Evolutionary conservation across 2,113 vertebrate species (phyloP), one percentile per base, ranked within the genome.

Genomic region (Oreochromis aureus): DNA sequence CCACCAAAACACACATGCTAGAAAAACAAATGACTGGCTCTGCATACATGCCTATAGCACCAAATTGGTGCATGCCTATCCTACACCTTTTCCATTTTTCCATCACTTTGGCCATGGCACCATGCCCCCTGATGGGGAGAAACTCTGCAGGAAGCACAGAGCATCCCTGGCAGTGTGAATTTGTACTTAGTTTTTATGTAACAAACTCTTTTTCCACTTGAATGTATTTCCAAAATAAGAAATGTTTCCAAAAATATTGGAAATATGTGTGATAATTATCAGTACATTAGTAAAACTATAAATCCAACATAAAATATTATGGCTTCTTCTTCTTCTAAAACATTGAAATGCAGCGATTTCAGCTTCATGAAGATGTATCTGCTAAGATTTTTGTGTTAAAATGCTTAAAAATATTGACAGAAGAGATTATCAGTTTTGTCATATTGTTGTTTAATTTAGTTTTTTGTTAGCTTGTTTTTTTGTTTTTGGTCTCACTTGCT

Each of bases 41-140:
- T 95, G 96, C 97, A 96, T 96, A 94, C 89, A 95, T 80, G 87
- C 89, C 86, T 87, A 71, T 89, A 91, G 89, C 87, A 93, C 89
- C 89, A 92, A 89, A 90, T 84, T 88, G 91, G 87, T 92, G 91
- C 94, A 80, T 93, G 94, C 85, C 41, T 91, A 93, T 92, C 82
- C 30, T 32, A 87, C 91, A 91, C 89, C 66, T 87, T 90, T 86
- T 89, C 92, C 90, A 76, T 84, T 91, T 63, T 66, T 36, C 63
- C 94, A 95, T 95, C 97, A 97, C 97, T 95, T 96, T 96, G 96
- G 97, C 96, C 96, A 96, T 97, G 96, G 97, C 96, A 97, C 97
- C 95, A 97, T 97, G 97, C 97, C 97, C 97, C 96, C 97, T 97
- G 96, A 97, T 98, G 96, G 97, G 97, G 90, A 83, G 71, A 98